phyloP scores from a whole-genome alignment of 2,797 vertebrate species.

The Schizopygopsis pylzovi region DNA sequence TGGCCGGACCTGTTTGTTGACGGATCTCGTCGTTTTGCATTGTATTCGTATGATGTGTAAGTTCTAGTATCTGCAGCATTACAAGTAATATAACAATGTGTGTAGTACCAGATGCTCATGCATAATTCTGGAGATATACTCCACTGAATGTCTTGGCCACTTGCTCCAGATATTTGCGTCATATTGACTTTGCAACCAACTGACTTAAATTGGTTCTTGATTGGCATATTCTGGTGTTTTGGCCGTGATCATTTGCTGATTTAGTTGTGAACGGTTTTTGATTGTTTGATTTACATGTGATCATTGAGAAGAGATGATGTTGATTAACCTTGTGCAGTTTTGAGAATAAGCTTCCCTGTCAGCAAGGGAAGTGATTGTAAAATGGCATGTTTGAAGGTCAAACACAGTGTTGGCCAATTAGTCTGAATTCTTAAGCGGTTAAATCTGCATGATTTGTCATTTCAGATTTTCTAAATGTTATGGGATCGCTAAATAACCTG shows the following conservation, averaged over 20 bases:
- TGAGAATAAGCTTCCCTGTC: neutral
- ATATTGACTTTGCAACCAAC: neutral
- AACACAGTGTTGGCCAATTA: conserved; percentile 20
- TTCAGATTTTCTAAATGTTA: conserved; percentile 35
- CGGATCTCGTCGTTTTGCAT: neutral
- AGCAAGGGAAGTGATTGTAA: conserved; percentile 4
- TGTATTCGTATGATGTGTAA: neutral
- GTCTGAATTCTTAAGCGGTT: neutral
- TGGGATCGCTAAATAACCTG: conserved; percentile 9
- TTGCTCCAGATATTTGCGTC: conserved; percentile 6
- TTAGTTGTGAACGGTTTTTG: neutral
- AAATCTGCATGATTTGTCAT: conserved; percentile 33
- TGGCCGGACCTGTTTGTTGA: conserved; percentile 10
- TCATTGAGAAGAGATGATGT: conserved; percentile 8
- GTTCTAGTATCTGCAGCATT: neutral
- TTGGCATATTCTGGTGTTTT: conserved; percentile 4
- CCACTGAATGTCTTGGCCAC: neutral
- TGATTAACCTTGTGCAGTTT: neutral
- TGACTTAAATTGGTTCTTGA: conserved; percentile 5
- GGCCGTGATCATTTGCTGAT: conserved; percentile 4
- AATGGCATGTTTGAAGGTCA: conserved; percentile 35
- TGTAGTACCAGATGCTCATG: conserved; percentile 48
- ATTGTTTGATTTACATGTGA: conserved; percentile 17
- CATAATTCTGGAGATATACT: conserved; percentile 34
- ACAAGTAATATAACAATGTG: conserved; percentile 15